A percentile compares a stretch with the other conserved stretches of the same genome.
These are phyloP conservation scores for Carabus problematicus DNA, from an alignment of 2,888 invertebrate species.

Conservation along the genomic window DNA sequence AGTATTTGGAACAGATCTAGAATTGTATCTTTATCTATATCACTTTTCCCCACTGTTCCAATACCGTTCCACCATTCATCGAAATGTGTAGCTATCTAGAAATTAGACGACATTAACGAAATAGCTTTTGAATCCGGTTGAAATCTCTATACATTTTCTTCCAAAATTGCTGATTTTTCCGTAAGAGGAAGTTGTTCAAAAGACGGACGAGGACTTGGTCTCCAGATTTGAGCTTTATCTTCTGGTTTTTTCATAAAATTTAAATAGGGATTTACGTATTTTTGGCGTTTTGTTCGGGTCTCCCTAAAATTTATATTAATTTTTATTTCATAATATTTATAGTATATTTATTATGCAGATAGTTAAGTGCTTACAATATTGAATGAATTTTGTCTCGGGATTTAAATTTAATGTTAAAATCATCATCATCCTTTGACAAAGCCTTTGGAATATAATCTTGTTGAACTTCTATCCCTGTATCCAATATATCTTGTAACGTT, in stretches of 20 bases:
- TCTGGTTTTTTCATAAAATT: slow-evolving; percentile 54
- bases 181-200: slow-evolving; percentile 54
- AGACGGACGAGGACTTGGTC: slow-evolving; percentile 53
- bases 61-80: slow-evolving; percentile 55
- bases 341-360: too few species aligned
- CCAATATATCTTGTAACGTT: slow-evolving; percentile 6
- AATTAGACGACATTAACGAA: slow-evolving; percentile 19
- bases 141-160: slow-evolving; percentile 38
- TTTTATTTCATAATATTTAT: neutral
- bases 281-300: neutral
- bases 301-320: slow-evolving; percentile 3
- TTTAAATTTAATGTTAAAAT: too few species aligned
- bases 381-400: too few species aligned
- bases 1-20: slow-evolving; percentile 63
- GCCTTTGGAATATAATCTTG: too few species aligned
- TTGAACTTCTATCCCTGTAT: slow-evolving; percentile 16
- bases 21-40: slow-evolving; percentile 52
- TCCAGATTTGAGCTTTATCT: slow-evolving; percentile 55
- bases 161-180: slow-evolving; percentile 55
- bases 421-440: too few species aligned
- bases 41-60: slow-evolving; percentile 51
- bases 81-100: slow-evolving; percentile 56
- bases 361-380: too few species aligned
- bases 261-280: slow-evolving; percentile 51
- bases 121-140: neutral